A percentile compares a stretch with the other conserved stretches of the same genome.
Conservation (phyloP, 2,888 invertebrate genomes). For the Sturmia bella region DNA sequence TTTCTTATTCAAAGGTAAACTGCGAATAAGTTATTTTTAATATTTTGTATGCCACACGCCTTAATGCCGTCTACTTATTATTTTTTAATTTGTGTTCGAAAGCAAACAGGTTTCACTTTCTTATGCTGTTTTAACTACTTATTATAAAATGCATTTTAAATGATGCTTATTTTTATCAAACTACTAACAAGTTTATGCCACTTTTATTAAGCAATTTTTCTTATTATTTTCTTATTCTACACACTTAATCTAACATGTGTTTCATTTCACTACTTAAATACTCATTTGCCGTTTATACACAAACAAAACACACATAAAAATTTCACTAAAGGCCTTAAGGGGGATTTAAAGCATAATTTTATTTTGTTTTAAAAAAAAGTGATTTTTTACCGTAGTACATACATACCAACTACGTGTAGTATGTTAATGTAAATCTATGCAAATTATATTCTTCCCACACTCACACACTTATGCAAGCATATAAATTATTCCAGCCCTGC, state of each 20-base stretch:
- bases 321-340: constrained; percentile 67
- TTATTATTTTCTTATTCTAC: background rate
- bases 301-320: constrained; percentile 28
- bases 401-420: background rate
- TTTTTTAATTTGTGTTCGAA: constrained; percentile 31
- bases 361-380: background rate
- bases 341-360: constrained; percentile 50
- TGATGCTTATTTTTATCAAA: constrained; percentile 40
- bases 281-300: constrained; percentile 55
- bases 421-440: constrained; percentile 61
- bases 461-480: background rate
- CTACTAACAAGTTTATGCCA: constrained; percentile 26
- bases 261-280: constrained; percentile 67
- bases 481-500: background rate
- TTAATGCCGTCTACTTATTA: constrained; percentile 19
- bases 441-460: constrained; percentile 51
- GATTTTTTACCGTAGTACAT: too few relatives aligned
- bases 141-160: constrained; percentile 50
- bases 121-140: background rate
- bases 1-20: too few relatives aligned
- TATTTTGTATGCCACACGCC: background rate
- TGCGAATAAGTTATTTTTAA: background rate
- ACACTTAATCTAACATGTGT: constrained; percentile 64
- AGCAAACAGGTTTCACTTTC: background rate
- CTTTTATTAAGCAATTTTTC: constrained; percentile 54